A percentile compares a stretch with the other conserved stretches of the same genome.
Evolutionary conservation across 1,140 invertebrate genomes (phyloP).

Genomic region (Aethina tumida): DNA sequence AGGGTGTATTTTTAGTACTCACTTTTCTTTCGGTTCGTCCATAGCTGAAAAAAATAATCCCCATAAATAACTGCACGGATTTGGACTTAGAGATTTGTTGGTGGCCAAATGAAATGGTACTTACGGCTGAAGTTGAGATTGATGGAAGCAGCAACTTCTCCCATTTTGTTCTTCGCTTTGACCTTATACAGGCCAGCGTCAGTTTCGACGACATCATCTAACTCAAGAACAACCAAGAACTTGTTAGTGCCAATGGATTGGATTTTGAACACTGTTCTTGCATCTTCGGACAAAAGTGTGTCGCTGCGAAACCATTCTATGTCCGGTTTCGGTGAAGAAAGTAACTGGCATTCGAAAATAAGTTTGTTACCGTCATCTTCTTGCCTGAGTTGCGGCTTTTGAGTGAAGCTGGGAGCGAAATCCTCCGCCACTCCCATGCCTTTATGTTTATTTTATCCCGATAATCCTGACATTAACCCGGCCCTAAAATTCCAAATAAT

Average conservation of each 20-base stretch:
- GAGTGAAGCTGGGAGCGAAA: slow-evolving; percentile 93
- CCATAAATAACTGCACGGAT: too few relatives aligned
- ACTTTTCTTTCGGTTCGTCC: slow-evolving; percentile 76
- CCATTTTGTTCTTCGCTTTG: slow-evolving; percentile 94
- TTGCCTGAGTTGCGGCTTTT: slow-evolving; percentile 91
- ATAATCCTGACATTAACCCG: slow-evolving; percentile 31
- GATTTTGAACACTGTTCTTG: slow-evolving; percentile 75
- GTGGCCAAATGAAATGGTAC: slow-evolving; percentile 37
- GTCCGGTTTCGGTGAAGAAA: slow-evolving; percentile 69
- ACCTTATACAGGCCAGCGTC: slow-evolving; percentile 97
- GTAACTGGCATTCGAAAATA: slow-evolving; percentile 88
- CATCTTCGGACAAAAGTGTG: slow-evolving; percentile 68
- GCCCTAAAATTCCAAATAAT: slow-evolving; percentile 20
- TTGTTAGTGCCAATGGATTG: slow-evolving; percentile 76
- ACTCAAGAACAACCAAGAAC: slow-evolving; percentile 81
- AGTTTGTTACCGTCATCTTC: slow-evolving; percentile 93
- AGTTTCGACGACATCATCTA: slow-evolving; percentile 90
- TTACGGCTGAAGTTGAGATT: slow-evolving; percentile 98
- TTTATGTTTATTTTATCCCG: slow-evolving; percentile 27
- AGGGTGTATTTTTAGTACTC: slow-evolving; percentile 38
- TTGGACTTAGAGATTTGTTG: too few relatives aligned
- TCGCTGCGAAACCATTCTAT: slow-evolving; percentile 89
- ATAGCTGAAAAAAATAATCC: slow-evolving; percentile 55
- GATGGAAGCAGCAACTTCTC: slow-evolving; percentile 95
- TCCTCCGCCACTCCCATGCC: slow-evolving; percentile 79